Percentiles rank a stretch among this genome's conserved stretches.
Evolutionary conservation across 2,113 vertebrate genomes (phyloP).

Genomic region (Gymnobelideus leadbeateri): DNA sequence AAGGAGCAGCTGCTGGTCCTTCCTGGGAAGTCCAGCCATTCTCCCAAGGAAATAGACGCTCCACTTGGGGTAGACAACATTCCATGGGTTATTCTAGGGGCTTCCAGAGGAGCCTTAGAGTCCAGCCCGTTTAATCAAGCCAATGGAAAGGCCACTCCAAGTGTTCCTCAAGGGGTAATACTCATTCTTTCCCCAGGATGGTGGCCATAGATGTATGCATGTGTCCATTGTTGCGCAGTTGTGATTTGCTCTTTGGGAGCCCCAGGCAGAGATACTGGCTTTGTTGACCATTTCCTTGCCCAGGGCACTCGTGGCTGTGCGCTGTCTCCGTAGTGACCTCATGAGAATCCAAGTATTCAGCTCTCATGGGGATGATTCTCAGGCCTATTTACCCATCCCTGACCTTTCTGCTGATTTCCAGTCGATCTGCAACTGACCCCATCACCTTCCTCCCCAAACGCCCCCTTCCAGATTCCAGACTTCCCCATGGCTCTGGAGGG

Average conservation of each 20-base stretch:
- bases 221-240: too few species aligned
- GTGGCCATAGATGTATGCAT: too few species aligned
- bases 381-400: not conserved
- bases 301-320: too few species aligned
- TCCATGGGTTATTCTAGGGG: not conserved
- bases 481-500: not conserved
- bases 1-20: too few species aligned
- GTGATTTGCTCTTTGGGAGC: not conserved
- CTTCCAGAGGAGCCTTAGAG: not conserved
- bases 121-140: not conserved
- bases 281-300: not conserved
- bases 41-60: not conserved
- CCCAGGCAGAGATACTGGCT: too few species aligned
- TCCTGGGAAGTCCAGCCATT: not conserved
- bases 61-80: not conserved
- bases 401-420: not conserved
- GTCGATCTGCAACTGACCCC: too few species aligned
- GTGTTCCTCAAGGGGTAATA: not conserved
- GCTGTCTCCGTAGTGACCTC: not conserved
- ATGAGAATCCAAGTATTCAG: not conserved
- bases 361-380: not conserved
- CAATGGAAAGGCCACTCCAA: not conserved
- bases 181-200: not conserved
- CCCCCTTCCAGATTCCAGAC: not conserved
- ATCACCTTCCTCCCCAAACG: too few species aligned